phyloP scores from a whole-genome alignment of 2,888 invertebrate species.

The Eurois occulta region DNA sequence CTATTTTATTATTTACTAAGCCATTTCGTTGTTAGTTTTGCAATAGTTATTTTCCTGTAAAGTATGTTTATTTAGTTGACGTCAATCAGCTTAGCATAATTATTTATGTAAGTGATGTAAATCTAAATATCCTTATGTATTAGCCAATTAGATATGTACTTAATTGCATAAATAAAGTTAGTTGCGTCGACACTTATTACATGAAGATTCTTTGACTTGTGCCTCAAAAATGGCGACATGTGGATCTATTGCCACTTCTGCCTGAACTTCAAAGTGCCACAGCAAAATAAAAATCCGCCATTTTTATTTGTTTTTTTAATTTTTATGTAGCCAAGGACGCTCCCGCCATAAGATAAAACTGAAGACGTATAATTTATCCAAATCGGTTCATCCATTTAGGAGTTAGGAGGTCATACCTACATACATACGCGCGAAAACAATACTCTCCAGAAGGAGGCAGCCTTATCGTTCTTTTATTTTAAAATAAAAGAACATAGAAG shows the following conservation, averaged over 20 bases:
- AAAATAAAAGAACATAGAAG: constrained; percentile 18
- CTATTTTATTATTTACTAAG: constrained; percentile 29
- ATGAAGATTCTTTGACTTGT: neutral
- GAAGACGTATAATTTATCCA: neutral
- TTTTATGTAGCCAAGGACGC: neutral
- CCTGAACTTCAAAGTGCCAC: neutral
- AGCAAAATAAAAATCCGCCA: too few species aligned
- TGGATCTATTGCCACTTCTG: neutral
- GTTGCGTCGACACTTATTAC: neutral
- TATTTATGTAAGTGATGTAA: constrained; percentile 20
- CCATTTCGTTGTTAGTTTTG: constrained; percentile 31
- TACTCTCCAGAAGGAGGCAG: neutral
- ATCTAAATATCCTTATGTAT: constrained; percentile 11
- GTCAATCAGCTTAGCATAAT: constrained; percentile 27
- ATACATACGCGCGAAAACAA: neutral
- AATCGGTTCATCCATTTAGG: too few species aligned
- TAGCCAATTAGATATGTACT: neutral
- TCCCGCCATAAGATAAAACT: neutral
- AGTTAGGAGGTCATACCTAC: neutral
- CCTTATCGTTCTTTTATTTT: too few species aligned
- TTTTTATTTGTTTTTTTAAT: neutral
- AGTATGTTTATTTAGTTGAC: constrained; percentile 34
- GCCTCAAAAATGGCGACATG: neutral
- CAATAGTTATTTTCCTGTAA: constrained; percentile 32
- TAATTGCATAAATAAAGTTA: constrained; percentile 1